phyloP scores from a whole-genome alignment of 2,113 vertebrate species.

The Mohoua ochrocephala region DNA sequence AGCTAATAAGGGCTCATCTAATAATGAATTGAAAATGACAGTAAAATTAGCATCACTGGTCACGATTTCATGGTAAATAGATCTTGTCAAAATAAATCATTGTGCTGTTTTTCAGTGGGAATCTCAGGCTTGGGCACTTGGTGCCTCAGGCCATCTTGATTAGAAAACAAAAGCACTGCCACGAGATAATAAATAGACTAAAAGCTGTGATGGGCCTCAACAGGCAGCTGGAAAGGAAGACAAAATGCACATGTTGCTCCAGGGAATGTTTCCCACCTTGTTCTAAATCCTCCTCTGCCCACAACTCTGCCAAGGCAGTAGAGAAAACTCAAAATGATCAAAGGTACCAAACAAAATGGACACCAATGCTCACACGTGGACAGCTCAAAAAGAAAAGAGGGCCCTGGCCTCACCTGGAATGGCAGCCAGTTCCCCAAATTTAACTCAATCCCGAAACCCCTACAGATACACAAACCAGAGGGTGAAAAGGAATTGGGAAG shows the following conservation, averaged over 20 bases:
- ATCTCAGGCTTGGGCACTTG: background rate
- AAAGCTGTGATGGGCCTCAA: background rate
- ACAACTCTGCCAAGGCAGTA: background rate
- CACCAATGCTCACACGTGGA: background rate
- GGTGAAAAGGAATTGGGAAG: background rate
- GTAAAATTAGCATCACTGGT: conserved; percentile 38
- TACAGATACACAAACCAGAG: background rate
- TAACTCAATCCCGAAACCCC: background rate
- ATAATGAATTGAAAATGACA: conserved; percentile 14
- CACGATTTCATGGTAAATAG: conserved; percentile 41
- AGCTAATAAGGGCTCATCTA: background rate
- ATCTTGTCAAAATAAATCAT: conserved; percentile 52
- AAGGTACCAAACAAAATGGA: background rate
- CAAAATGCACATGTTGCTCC: background rate
- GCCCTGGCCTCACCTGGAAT: background rate
- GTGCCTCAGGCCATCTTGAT: background rate
- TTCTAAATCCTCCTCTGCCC: background rate
- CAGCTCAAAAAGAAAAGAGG: background rate
- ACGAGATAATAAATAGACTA: background rate
- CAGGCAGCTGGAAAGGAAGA: background rate
- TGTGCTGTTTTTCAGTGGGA: background rate
- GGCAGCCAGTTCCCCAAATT: background rate
- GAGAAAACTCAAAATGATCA: background rate
- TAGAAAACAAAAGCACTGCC: background rate
- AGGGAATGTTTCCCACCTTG: background rate